Evolutionary conservation across 2,797 vertebrate species (phyloP), one percentile per base, ranked within the genome.

Genomic region (Podargus strigoides): DNA sequence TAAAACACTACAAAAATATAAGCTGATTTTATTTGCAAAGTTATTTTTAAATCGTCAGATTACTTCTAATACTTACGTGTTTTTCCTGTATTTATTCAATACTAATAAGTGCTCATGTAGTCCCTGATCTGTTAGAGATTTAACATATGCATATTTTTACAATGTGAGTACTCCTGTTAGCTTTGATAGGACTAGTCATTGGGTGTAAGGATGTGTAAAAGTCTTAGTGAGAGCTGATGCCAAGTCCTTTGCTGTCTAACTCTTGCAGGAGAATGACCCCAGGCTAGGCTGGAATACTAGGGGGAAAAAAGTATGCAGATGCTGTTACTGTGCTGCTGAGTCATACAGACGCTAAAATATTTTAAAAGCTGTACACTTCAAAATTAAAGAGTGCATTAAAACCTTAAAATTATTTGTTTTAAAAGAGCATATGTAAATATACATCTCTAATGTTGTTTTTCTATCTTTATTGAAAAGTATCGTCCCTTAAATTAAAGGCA

Each of bases 221-320:
- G 39, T 59, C 74, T 55, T 18, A 66, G 67, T 41, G 73, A 90
- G 58, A 90, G 36, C 58, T 69, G 77, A 66, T 90, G 91, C 83
- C 94, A 93, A 88, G 50, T 83, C 69, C 67, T 91, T 85, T 55
- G 39, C 85, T 93, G 39, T 78, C 66, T 55, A 78, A 62, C 30
- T 68, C 58, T 75, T 87, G 63, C 92, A 89, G 72, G 32, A 89
- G n/a, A 89, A 79, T 79, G 84, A 92, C 91, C 63, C 13, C 36
- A 82, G 52, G 60, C 63, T 89, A 55, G 26, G 59, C 6, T 62
- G 28, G 47, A 90, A 82, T 55, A 62, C 18, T 28, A 85, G 75
- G 21, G 10, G 9, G 3, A 1, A 8, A 39, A 18, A 1, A 60
- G 9, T 36, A 10, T 55, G 42, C 3, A 49, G 41, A 64, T 0